These are phyloP conservation scores for Agapostemon virescens DNA, from an alignment of 2,888 invertebrate genomes.

Conservation along the genomic window DNA sequence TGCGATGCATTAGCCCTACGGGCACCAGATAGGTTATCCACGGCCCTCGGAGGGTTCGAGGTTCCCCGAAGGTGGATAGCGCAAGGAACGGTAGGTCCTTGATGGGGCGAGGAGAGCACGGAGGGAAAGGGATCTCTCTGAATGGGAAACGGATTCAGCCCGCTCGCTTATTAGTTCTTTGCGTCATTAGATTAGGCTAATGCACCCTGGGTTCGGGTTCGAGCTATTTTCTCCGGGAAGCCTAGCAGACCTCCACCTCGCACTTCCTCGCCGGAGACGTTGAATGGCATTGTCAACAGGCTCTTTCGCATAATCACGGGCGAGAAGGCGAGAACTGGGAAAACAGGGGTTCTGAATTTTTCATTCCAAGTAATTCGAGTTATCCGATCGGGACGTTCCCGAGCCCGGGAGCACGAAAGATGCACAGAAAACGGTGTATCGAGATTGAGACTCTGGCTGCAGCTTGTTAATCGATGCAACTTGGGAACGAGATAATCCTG, in stretches of 20 bases:
- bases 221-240: conserved; percentile 37
- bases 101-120: conserved; percentile 46
- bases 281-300: conserved; percentile 58
- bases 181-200: conserved; percentile 74
- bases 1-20: conserved; percentile 77
- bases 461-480: background rate
- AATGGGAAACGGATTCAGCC: conserved; percentile 67
- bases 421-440: background rate
- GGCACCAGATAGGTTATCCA: conserved; percentile 71
- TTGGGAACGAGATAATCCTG: background rate
- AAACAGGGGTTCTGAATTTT: conserved; percentile 16
- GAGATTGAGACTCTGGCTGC: background rate
- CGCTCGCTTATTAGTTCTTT: conserved; percentile 74
- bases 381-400: background rate
- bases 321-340: background rate
- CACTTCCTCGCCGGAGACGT: conserved; percentile 23
- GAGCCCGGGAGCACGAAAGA: background rate
- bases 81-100: conserved; percentile 49
- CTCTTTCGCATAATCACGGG: conserved; percentile 33
- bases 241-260: conserved; percentile 16
- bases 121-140: conserved; percentile 56
- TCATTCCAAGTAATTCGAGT: background rate
- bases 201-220: conserved; percentile 55
- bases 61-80: conserved; percentile 39
- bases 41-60: conserved; percentile 45